A percentile compares a stretch with the other conserved stretches of the same genome.
phyloP scores from a whole-genome alignment of 2,797 vertebrate species.

The Rachycentron canadum region DNA sequence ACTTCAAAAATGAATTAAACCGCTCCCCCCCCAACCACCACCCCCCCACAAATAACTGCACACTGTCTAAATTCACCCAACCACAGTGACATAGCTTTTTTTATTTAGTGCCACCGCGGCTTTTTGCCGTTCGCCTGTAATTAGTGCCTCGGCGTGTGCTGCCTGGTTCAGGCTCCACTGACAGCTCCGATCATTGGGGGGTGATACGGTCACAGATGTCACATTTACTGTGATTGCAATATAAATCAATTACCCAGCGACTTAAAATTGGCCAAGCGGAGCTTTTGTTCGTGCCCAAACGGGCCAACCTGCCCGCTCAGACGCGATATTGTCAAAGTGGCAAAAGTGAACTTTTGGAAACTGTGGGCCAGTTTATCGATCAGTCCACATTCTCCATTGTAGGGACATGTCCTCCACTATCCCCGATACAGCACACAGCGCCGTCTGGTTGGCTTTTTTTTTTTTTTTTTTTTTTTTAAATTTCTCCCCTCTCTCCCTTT shows the following conservation, averaged over 20 bases:
- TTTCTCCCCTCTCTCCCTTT: too few relatives aligned
- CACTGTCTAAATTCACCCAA: conserved; percentile 45
- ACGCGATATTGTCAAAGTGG: conserved; percentile 63
- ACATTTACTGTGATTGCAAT: conserved; percentile 69
- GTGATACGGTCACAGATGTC: conserved; percentile 78
- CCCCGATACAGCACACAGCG: conserved; percentile 26
- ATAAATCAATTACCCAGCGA: conserved; percentile 75
- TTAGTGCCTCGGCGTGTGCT: conserved; percentile 56
- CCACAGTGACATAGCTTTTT: conserved; percentile 30
- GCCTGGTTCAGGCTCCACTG: conserved; percentile 71
- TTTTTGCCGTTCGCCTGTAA: conserved; percentile 42
- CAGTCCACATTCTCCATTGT: conserved; percentile 36
- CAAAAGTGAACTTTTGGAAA: conserved; percentile 83
- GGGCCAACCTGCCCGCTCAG: conserved; percentile 42
- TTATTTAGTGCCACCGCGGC: conserved; percentile 30
- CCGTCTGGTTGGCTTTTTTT: conserved; percentile 37
- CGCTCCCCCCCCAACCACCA: too few relatives aligned
- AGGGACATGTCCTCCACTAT: conserved; percentile 54
- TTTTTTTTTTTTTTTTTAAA: not conserved
- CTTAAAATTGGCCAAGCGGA: conserved; percentile 43
- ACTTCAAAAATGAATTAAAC: conserved; percentile 83
- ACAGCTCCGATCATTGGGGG: conserved; percentile 75
- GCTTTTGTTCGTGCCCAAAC: conserved; percentile 26
- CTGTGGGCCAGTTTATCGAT: conserved; percentile 74
- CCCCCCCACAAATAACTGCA: conserved; percentile 56